Evolutionary conservation across 2,113 vertebrate genomes (phyloP).

Genomic region (Alouatta palliata): DNA sequence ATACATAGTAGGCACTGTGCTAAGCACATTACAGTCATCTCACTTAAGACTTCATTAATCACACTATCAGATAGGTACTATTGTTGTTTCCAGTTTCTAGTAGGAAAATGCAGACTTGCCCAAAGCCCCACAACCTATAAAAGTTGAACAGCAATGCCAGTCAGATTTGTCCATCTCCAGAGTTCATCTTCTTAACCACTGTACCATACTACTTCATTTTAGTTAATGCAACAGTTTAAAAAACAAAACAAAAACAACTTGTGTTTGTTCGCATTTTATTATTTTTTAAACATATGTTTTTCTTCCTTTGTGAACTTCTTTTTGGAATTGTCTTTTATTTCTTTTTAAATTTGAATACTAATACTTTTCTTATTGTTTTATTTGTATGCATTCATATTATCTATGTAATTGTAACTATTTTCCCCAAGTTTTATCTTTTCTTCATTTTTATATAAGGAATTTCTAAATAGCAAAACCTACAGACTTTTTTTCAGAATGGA

Average conservation of each 20-base stretch:
- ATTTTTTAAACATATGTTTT: background rate
- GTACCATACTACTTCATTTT: background rate
- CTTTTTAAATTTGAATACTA: background rate
- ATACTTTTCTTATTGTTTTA: background rate
- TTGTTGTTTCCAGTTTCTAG: background rate
- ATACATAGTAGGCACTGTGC: background rate
- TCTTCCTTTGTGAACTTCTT: background rate
- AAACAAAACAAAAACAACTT: background rate
- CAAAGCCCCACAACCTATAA: background rate
- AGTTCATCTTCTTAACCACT: background rate
- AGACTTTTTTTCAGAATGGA: background rate
- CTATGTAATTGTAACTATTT: background rate
- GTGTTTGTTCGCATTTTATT: background rate
- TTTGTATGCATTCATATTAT: background rate
- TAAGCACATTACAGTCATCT: background rate
- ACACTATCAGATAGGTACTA: background rate
- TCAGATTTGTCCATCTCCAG: background rate
- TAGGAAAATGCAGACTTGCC: background rate
- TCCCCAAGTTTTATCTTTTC: background rate
- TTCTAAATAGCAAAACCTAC: background rate
- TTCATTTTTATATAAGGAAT: background rate
- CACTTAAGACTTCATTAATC: background rate
- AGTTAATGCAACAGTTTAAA: background rate
- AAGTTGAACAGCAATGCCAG: rapidly evolving
- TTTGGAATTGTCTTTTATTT: background rate